phyloP scores from a whole-genome alignment of 2,888 invertebrate genomes.

The Smittia aterrima region DNA sequence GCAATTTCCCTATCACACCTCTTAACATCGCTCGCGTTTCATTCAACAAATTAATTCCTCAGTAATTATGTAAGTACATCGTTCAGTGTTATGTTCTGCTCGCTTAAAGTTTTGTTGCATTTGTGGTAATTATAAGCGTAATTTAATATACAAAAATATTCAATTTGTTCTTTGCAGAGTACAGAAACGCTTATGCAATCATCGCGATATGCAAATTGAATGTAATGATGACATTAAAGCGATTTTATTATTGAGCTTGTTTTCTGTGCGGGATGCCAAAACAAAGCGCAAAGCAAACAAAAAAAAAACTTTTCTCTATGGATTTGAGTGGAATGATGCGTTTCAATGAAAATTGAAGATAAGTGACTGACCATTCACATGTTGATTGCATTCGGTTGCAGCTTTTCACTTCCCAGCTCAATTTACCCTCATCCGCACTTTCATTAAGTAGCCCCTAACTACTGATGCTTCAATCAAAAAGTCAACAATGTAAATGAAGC shows the following conservation, averaged over 20 bases:
- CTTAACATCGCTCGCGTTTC: no score
- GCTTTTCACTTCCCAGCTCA: background rate
- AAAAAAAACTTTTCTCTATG: background rate
- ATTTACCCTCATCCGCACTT: background rate
- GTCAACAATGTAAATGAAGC: background rate
- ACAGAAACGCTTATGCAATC: background rate
- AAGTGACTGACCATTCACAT: constrained; percentile 7
- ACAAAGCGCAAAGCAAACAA: background rate
- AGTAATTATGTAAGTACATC: background rate
- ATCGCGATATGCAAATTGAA: constrained; percentile 29
- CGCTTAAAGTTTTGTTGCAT: background rate
- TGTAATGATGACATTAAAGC: constrained; percentile 23
- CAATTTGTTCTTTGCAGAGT: background rate
- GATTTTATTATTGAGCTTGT: background rate
- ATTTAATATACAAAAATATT: background rate
- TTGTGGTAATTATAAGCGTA: constrained; percentile 11
- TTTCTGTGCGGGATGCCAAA: background rate
- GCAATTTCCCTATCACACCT: no score
- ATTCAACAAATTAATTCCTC: no score
- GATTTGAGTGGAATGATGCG: background rate
- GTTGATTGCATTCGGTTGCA: background rate
- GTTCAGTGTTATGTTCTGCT: background rate
- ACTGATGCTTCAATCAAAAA: background rate
- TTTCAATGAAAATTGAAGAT: constrained; percentile 6
- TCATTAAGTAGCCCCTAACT: background rate